Percentiles rank a stretch among this genome's conserved stretches.
phyloP scores from a whole-genome alignment of 2,113 vertebrate species.

The Gymnorhina tibicen region DNA sequence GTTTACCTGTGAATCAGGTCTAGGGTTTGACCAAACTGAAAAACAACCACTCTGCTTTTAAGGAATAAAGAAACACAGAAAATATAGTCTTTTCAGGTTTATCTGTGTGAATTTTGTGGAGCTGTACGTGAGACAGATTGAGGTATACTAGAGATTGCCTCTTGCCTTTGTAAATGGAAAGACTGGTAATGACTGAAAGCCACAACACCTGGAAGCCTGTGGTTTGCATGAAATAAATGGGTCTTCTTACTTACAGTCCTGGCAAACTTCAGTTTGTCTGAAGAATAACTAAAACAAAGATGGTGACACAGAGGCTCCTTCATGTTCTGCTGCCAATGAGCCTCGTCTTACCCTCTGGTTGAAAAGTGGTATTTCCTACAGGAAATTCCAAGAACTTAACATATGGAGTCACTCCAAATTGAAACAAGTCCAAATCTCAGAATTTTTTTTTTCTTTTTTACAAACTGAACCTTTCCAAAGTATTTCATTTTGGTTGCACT shows the following conservation, averaged over 20 bases:
- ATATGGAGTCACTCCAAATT: slow-evolving; percentile 6
- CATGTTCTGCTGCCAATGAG: slow-evolving; percentile 11
- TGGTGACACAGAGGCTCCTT: slow-evolving; percentile 32
- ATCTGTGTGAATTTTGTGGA: neutral
- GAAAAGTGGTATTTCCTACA: slow-evolving; percentile 51
- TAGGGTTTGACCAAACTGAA: neutral
- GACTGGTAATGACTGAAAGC: neutral
- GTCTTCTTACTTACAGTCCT: neutral
- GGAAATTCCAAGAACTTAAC: slow-evolving; percentile 47
- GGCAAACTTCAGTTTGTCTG: slow-evolving; percentile 15
- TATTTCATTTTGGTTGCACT: neutral
- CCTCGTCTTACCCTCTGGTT: neutral
- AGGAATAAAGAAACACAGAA: neutral
- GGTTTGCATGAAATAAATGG: neutral
- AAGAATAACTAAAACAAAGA: slow-evolving; percentile 44
- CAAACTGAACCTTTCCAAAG: neutral
- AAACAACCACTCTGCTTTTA: neutral
- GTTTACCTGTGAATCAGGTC: neutral
- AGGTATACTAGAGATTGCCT: neutral
- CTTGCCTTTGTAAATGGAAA: neutral
- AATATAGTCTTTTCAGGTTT: neutral
- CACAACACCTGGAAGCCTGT: neutral
- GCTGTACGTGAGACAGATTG: neutral
- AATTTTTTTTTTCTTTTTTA: neutral
- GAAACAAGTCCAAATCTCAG: slow-evolving; percentile 21